phyloP scores from a whole-genome alignment of 2,113 vertebrate species.

The Oreotrochilus melanogaster region DNA sequence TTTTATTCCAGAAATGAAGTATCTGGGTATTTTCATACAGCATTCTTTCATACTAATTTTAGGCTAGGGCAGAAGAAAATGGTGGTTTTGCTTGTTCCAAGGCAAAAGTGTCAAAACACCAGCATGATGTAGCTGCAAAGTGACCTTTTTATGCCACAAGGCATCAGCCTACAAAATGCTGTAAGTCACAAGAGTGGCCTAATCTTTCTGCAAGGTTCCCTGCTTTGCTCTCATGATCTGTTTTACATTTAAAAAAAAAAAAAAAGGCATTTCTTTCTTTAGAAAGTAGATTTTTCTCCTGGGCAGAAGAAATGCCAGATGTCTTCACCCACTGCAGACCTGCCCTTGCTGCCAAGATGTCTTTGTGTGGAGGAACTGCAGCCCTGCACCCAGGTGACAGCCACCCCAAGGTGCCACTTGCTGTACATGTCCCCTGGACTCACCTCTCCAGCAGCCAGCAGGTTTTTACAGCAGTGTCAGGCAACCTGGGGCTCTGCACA shows the following conservation, averaged over 20 bases:
- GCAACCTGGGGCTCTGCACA: background rate
- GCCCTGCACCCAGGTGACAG: background rate
- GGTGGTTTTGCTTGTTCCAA: background rate
- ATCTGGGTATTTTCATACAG: background rate
- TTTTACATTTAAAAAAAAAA: background rate
- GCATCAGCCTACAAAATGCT: background rate
- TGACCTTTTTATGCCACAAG: background rate
- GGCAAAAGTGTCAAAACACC: background rate
- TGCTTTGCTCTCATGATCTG: accelerated
- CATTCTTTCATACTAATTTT: background rate
- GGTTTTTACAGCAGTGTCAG: background rate
- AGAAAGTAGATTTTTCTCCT: background rate
- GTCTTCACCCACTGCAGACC: background rate
- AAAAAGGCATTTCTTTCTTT: background rate
- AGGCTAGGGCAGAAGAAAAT: background rate
- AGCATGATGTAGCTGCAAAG: background rate
- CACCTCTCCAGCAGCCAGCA: background rate
- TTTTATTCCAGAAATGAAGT: background rate
- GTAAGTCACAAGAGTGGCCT: background rate
- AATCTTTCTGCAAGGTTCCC: background rate
- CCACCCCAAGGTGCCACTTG: accelerated
- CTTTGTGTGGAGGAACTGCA: accelerated
- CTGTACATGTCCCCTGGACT: background rate
- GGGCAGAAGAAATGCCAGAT: background rate
- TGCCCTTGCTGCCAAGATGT: background rate